Base-by-base conservation (phyloP, 1,140 invertebrate species). In the Hyles euphorbiae region DNA sequence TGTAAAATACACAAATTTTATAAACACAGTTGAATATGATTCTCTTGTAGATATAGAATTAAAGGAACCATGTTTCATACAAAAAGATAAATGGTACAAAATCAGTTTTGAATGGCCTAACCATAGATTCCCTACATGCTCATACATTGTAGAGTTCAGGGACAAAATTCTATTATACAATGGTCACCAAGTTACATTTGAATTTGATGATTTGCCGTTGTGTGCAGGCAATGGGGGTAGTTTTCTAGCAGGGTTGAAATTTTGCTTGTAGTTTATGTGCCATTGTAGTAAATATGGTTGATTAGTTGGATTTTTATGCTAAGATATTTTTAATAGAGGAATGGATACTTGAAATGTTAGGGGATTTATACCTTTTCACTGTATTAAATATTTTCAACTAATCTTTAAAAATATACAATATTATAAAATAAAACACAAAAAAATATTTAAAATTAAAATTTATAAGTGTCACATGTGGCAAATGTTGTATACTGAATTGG, bases 51-150 rank as follows among this genome's bases (percentile, higher is more conserved):
- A 83, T 61, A 77, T 90, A 40, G 74, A 87, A 55, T 74, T 90
- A 34, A 63, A 61, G 44, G 73, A 89, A 58, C 82, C 83, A 44
- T 76, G 78, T 50, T 78, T 87, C 49, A 67, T 90, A 8, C 80
- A 83, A 63, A 84, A 83, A 62, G 73, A 87, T 58, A 67, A 80
- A 45, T 89, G 85, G 87, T 89, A 89, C 59, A 82, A 75, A 70
- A 81, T 90, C 47, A 73, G 64, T 56, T 87, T 90, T 67, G 58
- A 67, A 10, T 90, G 89, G 89, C 82, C 80, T 36, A 57, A 72
- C 45, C 74, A 75, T 59, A 72, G 66, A 56, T 76, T 65, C 56
- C 67, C 70, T 50, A 63, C 74, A 49, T 78, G 80, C 67, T 75
- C 72, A 54, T 90, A 89, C 73, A 70, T 80, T 47, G 74, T 89